These are phyloP conservation scores for Botia almorhae DNA, from an alignment of 2,797 vertebrate species.

Conservation along the genomic window DNA sequence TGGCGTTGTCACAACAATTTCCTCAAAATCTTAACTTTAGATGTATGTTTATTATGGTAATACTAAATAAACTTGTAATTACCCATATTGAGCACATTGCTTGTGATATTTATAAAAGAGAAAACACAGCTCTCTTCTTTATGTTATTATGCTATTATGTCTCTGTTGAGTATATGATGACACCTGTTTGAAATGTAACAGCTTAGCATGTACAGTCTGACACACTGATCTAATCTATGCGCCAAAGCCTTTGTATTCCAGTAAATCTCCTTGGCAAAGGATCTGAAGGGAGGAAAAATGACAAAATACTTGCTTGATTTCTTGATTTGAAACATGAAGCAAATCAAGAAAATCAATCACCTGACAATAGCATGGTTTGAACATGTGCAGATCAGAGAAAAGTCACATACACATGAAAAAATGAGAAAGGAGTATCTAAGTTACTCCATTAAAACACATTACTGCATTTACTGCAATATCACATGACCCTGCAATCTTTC, in stretches of 20 bases:
- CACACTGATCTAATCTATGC: conserved; percentile 18
- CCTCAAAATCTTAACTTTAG: conserved; percentile 55
- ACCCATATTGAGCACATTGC: conserved; percentile 68
- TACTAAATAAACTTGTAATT: conserved; percentile 65
- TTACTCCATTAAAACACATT: conserved; percentile 30
- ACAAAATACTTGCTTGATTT: conserved; percentile 48
- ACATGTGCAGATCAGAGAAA: background rate
- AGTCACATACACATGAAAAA: background rate
- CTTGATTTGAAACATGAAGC: conserved; percentile 14
- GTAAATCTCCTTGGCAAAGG: conserved; percentile 42
- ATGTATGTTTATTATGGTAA: conserved; percentile 73
- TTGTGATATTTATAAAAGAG: conserved; percentile 73
- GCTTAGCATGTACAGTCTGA: conserved; percentile 30
- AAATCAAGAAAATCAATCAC: conserved; percentile 14
- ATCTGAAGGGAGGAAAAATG: conserved; percentile 34
- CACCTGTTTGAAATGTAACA: conserved; percentile 47
- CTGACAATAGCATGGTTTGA: background rate
- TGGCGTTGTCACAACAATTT: background rate
- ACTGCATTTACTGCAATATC: conserved; percentile 52
- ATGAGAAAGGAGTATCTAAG: background rate
- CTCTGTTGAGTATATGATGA: conserved; percentile 19
- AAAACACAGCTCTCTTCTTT: conserved; percentile 62
- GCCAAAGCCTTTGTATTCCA: conserved; percentile 23
- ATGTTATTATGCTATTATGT: too few species aligned
- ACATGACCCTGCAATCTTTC: conserved; percentile 56